phyloP scores from a whole-genome alignment of 2,888 invertebrate species.

The Himalopsyche tibetana region DNA sequence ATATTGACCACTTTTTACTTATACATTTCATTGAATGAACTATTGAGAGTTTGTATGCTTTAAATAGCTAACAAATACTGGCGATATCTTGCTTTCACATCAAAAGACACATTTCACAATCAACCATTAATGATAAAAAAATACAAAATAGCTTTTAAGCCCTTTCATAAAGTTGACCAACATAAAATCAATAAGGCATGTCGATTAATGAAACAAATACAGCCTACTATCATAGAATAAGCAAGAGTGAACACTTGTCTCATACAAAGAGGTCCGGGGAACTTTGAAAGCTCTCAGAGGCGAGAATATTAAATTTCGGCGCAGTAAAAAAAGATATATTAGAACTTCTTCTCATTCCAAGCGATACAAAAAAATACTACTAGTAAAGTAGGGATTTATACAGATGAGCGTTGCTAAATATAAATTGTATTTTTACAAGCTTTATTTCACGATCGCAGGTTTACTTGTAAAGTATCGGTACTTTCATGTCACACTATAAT shows the following conservation, averaged over 20 bases:
- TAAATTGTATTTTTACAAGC: background rate
- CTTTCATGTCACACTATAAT: no score
- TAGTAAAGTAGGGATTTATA: background rate
- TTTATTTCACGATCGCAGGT: no score
- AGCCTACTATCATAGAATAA: background rate
- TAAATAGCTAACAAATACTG: no score
- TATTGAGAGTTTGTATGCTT: no score
- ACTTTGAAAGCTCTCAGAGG: slow-evolving; percentile 9
- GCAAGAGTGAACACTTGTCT: background rate
- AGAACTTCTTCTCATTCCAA: background rate
- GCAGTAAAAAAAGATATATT: slow-evolving; percentile 30
- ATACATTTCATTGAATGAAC: no score
- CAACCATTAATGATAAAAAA: no score
- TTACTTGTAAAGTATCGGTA: no score
- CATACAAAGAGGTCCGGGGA: slow-evolving; percentile 1
- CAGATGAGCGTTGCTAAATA: background rate
- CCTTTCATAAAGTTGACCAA: background rate
- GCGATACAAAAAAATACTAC: background rate
- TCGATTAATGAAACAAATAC: slow-evolving; percentile 1
- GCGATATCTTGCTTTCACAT: no score
- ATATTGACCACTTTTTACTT: no score
- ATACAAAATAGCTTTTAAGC: background rate
- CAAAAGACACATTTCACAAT: no score
- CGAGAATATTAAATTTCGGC: slow-evolving; percentile 31
- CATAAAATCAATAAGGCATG: background rate